Evolutionary conservation across 2,797 vertebrate species (phyloP), one percentile per base, ranked within the genome.

Genomic region (Odontamblyopus rebecca): DNA sequence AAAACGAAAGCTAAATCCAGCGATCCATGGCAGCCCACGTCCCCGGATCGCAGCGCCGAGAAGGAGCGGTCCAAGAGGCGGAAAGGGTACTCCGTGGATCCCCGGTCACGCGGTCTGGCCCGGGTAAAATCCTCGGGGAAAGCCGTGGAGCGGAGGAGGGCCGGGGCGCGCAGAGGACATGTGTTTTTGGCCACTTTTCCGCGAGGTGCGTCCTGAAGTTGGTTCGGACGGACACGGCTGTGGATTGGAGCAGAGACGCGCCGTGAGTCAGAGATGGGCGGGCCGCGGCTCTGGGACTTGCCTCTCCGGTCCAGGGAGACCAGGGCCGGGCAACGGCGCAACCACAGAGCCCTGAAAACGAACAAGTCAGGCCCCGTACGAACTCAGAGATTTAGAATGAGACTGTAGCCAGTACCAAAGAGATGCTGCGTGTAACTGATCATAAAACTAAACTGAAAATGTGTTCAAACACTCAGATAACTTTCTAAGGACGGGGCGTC

Each of bases 241-340:
- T 88, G 89, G 84, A 93, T 93, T 94, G 93, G 92, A 89, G 84
- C 83, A 86, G 76, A 82, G 82, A 76, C 85, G 80, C 83, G 78
- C 85, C 84, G 83, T 72, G 80, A 27, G 15, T 19, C 7, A 38
- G 18, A 19, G 83, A 90, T 85, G 87, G 80, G 78, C 80, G 32
- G 50, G 1, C 2, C 53, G 19, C 61, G 59, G 41, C 76, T 80
- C n/a, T 48, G 38, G 62, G 62, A 83, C 85, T 77, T 77, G 75
- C 88, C 86, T 78, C 30, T 32, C 38, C 59, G 16, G 2, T 8
- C 6, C 19, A 19, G 62, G 54, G 54, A 18, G 18, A 53, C 5
- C 51, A n/a, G 19, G 51, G 51, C 5, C 16, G 16, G 19, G 18
- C 51, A 19, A 19, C 16, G 7, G 50, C 15, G 7, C 50, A 48